phyloP scores from a whole-genome alignment of 2,113 vertebrate species.

The Cavia aperea region DNA sequence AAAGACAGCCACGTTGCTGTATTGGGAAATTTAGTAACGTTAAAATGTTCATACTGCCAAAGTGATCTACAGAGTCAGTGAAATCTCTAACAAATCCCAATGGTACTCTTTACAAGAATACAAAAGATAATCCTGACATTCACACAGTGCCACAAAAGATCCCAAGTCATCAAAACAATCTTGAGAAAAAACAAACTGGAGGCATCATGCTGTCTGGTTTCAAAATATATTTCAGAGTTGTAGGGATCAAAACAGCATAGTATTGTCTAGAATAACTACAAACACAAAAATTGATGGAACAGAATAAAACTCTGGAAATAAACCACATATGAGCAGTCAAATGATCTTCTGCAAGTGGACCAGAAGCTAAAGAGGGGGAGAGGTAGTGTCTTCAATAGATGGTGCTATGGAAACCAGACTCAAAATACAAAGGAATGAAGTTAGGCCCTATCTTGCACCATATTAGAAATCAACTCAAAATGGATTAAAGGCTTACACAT shows the following conservation, averaged over 20 bases:
- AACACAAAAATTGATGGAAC: neutral
- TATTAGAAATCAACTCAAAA: neutral
- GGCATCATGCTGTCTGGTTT: neutral
- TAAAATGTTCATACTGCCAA: neutral
- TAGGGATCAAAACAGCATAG: neutral
- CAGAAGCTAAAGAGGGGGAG: neutral
- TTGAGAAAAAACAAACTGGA: neutral
- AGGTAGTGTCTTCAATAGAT: neutral
- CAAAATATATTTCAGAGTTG: neutral
- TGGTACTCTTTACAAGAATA: neutral
- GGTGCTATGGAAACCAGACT: neutral
- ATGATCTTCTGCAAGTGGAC: neutral
- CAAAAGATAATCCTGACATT: neutral
- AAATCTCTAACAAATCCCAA: neutral
- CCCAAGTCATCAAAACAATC: neutral
- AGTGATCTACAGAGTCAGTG: neutral
- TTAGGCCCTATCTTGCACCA: neutral
- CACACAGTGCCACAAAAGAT: neutral
- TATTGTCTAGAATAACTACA: neutral
- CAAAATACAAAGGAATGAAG: neutral
- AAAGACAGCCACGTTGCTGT: neutral
- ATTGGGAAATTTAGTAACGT: neutral
- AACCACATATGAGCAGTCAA: neutral
- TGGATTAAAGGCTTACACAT: neutral
- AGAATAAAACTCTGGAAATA: neutral